A percentile compares a stretch with the other conserved stretches of the same genome.
Conservation (phyloP, 2,797 vertebrate genomes). For the Leontocebus nigricollis region DNA sequence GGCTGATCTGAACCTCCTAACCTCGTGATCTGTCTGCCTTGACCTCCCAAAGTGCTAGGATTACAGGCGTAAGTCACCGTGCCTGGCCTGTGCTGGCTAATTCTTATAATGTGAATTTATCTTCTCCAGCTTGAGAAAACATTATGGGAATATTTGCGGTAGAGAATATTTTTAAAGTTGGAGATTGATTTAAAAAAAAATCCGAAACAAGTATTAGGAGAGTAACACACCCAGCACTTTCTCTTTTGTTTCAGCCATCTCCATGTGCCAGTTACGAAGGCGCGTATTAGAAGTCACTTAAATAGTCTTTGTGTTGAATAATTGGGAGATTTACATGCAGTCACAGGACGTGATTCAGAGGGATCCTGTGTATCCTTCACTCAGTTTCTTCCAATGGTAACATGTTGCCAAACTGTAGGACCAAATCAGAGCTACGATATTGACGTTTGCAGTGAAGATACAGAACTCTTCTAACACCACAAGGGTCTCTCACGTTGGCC, state of each 20-base stretch:
- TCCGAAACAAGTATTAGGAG: background rate
- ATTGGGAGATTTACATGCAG: background rate
- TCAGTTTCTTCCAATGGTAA: background rate
- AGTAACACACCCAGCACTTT: background rate
- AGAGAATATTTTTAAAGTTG: background rate
- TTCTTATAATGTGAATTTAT: background rate
- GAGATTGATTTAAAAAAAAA: background rate
- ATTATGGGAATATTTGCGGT: background rate
- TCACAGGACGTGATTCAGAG: background rate
- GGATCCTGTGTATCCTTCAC: background rate
- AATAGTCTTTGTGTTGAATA: background rate
- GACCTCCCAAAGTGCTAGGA: background rate
- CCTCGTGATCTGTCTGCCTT: background rate
- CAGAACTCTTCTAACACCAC: background rate
- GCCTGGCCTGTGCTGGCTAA: background rate
- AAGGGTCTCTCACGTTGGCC: background rate
- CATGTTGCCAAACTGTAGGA: background rate
- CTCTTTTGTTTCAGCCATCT: background rate
- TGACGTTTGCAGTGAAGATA: background rate
- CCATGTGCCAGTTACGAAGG: background rate
- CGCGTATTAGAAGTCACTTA: background rate
- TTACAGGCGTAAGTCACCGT: background rate
- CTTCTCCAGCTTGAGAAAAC: slow-evolving; percentile 15
- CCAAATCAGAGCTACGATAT: background rate
- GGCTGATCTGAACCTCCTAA: background rate